Conservation (phyloP, 2,797 vertebrate genomes). For the Danio albolineatus region DNA sequence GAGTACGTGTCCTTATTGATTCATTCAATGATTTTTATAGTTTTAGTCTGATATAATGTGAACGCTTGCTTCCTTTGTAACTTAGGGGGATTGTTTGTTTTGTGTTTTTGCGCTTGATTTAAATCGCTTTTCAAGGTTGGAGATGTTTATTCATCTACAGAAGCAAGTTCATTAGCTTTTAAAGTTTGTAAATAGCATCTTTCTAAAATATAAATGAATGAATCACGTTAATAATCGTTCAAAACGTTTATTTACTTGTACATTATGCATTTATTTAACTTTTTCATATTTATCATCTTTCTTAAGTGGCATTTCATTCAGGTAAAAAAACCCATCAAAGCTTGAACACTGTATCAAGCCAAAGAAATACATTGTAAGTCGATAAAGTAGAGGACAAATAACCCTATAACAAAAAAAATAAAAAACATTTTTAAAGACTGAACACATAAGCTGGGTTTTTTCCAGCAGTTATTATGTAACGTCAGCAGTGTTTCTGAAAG, state of each 20-base stretch:
- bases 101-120: background rate
- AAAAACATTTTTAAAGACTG: background rate
- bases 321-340: background rate
- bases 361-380: background rate
- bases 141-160: background rate
- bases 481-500: constrained; percentile 12
- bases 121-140: background rate
- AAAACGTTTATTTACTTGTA: background rate
- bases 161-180: background rate
- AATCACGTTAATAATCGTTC: background rate
- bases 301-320: background rate
- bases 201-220: background rate
- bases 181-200: background rate
- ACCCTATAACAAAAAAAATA: background rate
- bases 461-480: constrained; percentile 39
- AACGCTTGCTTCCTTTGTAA: background rate
- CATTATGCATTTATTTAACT: background rate
- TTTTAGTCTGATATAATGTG: background rate
- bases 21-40: background rate
- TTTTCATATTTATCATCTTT: background rate
- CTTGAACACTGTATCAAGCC: background rate
- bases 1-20: constrained; percentile 22
- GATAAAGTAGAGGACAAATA: background rate
- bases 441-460: background rate
- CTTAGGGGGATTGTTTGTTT: background rate